Conservation (phyloP, 2,888 invertebrate genomes). For the Globia sparganii region DNA sequence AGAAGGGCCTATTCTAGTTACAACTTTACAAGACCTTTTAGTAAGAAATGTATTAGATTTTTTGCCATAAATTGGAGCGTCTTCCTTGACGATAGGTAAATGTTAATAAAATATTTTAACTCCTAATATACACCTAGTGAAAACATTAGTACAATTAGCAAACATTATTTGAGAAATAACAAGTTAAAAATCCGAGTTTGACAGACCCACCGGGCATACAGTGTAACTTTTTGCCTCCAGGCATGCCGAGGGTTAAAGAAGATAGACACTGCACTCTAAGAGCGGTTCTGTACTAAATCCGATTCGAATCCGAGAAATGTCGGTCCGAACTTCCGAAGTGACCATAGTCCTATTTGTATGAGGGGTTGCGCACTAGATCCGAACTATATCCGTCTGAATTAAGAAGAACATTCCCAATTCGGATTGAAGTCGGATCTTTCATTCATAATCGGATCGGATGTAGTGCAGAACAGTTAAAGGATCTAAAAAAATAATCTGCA, state of each 20-base stretch:
- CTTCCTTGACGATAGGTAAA: neutral
- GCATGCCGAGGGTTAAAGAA: neutral
- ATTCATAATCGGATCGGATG: no score
- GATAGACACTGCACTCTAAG: no score
- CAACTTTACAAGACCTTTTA: neutral
- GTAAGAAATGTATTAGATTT: neutral
- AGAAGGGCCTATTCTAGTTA: neutral
- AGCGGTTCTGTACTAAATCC: no score
- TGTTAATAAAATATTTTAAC: no score
- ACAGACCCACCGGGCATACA: conserved; percentile 9
- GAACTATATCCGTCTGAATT: no score
- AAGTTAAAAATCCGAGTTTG: conserved; percentile 5
- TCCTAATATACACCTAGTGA: neutral
- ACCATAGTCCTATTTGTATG: no score
- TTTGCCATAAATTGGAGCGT: neutral
- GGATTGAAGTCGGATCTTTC: no score
- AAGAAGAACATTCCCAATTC: no score
- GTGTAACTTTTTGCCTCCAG: conserved; percentile 8
- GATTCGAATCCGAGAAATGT: no score
- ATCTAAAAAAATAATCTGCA: neutral
- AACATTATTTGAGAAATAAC: neutral
- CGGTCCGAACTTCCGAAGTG: no score
- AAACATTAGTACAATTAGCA: neutral
- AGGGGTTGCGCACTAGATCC: no score
- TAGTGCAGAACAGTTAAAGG: no score